A percentile compares a stretch with the other conserved stretches of the same genome.
phyloP scores from a whole-genome alignment of 2,888 invertebrate species.

The Drosophila neutralis region DNA sequence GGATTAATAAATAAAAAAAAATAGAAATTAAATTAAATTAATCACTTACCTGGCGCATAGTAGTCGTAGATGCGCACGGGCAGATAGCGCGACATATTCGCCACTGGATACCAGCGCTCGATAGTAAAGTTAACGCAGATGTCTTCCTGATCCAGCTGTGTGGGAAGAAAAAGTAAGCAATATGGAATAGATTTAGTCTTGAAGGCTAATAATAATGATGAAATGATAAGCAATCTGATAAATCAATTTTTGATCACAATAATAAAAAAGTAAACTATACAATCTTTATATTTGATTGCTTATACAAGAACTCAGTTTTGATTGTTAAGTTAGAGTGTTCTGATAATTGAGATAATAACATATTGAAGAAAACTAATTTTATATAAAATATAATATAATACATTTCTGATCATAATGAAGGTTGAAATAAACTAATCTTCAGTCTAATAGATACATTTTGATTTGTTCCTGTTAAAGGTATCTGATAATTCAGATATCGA shows the following conservation, averaged over 20 bases:
- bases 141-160: constrained; percentile 91
- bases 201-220: not conserved
- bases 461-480: no score
- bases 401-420: no score
- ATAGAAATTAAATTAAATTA: not conserved
- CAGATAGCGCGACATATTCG: constrained; percentile 97
- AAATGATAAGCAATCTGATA: not conserved
- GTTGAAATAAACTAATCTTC: no score
- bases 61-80: constrained; percentile 97
- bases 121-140: constrained; percentile 97
- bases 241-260: no score
- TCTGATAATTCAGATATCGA: not conserved
- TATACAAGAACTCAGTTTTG: no score
- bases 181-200: not conserved
- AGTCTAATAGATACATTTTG: no score
- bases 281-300: no score
- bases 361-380: not conserved
- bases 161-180: not conserved
- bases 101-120: constrained; percentile 97
- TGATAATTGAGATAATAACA: not conserved
- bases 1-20: not conserved
- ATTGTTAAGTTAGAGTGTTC: no score
- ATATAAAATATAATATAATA: no score
- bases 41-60: constrained; percentile 93
- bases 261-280: no score